Base-by-base conservation (phyloP, 2,113 vertebrate species). In the Paraplagusia blochii region DNA sequence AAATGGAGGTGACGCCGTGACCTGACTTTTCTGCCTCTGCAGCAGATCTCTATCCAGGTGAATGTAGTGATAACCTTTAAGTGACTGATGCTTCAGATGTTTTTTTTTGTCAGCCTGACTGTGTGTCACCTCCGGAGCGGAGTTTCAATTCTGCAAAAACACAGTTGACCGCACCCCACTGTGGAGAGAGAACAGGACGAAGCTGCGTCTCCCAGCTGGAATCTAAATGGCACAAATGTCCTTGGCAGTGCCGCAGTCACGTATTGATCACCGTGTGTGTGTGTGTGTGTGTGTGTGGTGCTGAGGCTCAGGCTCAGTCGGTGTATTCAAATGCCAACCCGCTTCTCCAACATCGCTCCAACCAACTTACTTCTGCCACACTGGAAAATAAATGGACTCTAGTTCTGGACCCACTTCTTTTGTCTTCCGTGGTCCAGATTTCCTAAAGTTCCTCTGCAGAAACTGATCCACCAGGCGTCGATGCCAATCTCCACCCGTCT, bases 281-380 rank as follows among this genome's bases (percentile, higher is more conserved):
- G 73, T 76, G n/a, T n/a, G 34, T 56, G 69, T 56, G 69, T 13
- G 56, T 47, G 73, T 76, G n/a, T 68, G 70, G 76, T 63, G 62
- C 78, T 77, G 17, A n/a, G 64, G 82, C 77, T 82, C 84, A 77
- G 47, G 79, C 65, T 55, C 53, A 55, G 72, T 46, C 39, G n/a
- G 55, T 62, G 74, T 79, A 77, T 87, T 88, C 73, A 88, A 85
- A 88, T 84, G 82, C 85, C 84, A 89, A 58, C 62, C 66, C 19
- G 74, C 73, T 74, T 61, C 72, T 40, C 71, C 61, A 19, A 12
- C 77, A 82, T 71, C 64, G 70, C 44, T 72, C 66, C 15, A 10
- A n/a, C n/a, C 76, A 82, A 80, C 80, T 80, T 85, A 75, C 72
- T 53, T 18, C 34, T 15, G 62, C 49, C 66, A 77, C 8, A 18